Evolutionary conservation across 2,797 vertebrate species (phyloP), one percentile per base, ranked within the genome.

Genomic region (Peromyscus eremicus): DNA sequence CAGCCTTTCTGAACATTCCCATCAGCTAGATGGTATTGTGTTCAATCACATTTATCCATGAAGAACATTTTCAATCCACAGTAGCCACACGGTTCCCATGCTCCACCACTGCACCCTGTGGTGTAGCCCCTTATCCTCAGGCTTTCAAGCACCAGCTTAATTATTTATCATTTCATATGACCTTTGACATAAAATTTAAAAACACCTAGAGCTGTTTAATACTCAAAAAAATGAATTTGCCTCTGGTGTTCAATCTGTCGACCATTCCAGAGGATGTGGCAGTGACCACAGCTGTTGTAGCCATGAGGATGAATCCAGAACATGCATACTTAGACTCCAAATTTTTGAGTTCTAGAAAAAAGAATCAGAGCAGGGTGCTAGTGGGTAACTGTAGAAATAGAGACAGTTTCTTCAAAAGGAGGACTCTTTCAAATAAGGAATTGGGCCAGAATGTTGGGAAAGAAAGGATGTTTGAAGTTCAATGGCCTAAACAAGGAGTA

Each of bases 261-360:
- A 21, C 14, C 11, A 40, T 40, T 66, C 90, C 27, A 19, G 13
- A 88, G 17, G 2, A 46, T n/a, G 2, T 5, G 19, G 2, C 2
- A 70, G 25, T 82, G n/a, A 52, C 25, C 23, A 40, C 0, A 55
- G 14, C 16, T 81, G 12, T 8, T 64, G 1, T 66, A 34, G 43
- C 2, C 5, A 34, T 14, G 0, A 46, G 19, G 34, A 34, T 14
- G 0, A 23, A 3, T 49, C 2, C 12, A 25, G 32, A 68, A 19
- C 16, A 17, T 3, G 3, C 27, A 14, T 27, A 49, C 43, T 49
- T 29, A 49, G 46, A 32, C 49, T 17, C 29, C 14, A 29, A 21
- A 62, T 6, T 84, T 46, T 66, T 84, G 43, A 66, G 29, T 12
- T 43, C 40, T 66, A 34, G 29, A 46, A 66, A 19, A 34, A 43